Percentiles rank a stretch among this genome's conserved stretches.
Evolutionary conservation across 2,888 invertebrate genomes (phyloP).

Genomic region (Deilephila porcellus): DNA sequence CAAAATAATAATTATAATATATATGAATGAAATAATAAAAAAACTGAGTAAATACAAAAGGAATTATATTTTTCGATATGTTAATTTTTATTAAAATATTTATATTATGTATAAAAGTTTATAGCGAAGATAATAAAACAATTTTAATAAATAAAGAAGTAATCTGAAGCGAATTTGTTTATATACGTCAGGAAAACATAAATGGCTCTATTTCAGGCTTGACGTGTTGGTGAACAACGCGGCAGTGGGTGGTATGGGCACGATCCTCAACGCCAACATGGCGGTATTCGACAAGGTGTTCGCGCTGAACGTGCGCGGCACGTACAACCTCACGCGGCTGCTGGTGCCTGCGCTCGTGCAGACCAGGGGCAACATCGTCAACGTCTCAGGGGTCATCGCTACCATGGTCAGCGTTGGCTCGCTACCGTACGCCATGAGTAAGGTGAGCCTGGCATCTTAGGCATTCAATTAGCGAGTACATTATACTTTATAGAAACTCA

Average conservation of each 20-base stretch:
- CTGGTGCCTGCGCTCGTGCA: slow-evolving; percentile 87
- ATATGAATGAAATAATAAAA: too few species aligned
- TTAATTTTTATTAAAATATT: too few species aligned
- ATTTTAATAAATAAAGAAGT: too few species aligned
- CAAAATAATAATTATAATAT: too few species aligned
- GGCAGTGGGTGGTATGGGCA: slow-evolving; percentile 76
- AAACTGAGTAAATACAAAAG: too few species aligned
- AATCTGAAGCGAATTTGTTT: too few species aligned
- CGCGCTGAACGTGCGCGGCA: slow-evolving; percentile 87
- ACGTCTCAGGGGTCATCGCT: slow-evolving; percentile 87
- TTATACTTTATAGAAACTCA: too few species aligned
- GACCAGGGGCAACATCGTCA: slow-evolving; percentile 88
- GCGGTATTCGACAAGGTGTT: slow-evolving; percentile 73
- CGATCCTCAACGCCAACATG: slow-evolving; percentile 50
- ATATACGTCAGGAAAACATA: too few species aligned
- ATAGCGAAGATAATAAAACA: too few species aligned
- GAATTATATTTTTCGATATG: too few species aligned
- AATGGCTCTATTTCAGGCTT: slow-evolving; percentile 32
- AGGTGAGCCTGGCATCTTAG: slow-evolving; percentile 70
- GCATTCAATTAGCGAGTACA: too few species aligned
- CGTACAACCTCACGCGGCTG: slow-evolving; percentile 52
- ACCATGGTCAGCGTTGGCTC: slow-evolving; percentile 91
- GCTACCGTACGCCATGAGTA: slow-evolving; percentile 94
- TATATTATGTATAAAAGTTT: too few species aligned
- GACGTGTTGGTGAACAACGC: slow-evolving; percentile 77